Evolutionary conservation across 2,888 invertebrate species (phyloP), one percentile per base, ranked within the genome.

Genomic region (Drosophila colorata): DNA sequence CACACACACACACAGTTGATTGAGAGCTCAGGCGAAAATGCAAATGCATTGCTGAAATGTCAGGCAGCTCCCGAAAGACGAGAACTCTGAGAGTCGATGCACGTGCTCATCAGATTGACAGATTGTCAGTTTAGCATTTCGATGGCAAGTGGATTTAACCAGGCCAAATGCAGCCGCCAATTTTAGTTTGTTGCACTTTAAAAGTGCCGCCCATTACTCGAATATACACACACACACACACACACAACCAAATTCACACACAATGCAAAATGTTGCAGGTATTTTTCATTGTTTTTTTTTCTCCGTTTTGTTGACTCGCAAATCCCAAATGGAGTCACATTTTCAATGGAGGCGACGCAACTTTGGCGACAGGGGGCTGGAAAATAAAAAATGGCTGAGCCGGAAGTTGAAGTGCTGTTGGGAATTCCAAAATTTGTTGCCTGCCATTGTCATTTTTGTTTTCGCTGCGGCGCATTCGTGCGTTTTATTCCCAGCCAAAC

Each of bases 391-490:
- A 69, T 79, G 84, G 69, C 69, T 67, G 66, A 31, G 14, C 84
- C 87, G 83, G 83, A 83, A 87, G 87, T 72, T 86, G 88, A 87
- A 83, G 88, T 88, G 88, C 83, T 83, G 87, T 77, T 83, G 83
- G 83, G 83, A 83, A 83, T 83, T 80, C 87, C 84, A 83, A 82
- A 88, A 83, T 83, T 83, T 83, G 88, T 80, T 86, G 83, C 88
- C 87, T 83, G 88, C 87, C 84, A 83, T 83, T 83, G 83, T 83
- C 88, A 83, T 88, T 83, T 83, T 86, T 88, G 88, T 86, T 82
- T 75, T 86, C 77, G 51, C 53, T 37, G 63, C 35, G 58, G 69
- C 64, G 80, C 87, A 83, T 80, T 88, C 88, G 83, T 83, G 83
- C 83, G 88, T 88, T 83, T 88, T 88, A 88, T 83, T 83, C 80